Evolutionary conservation across 2,888 invertebrate species (phyloP).

Genomic region (Lasioglossum calceatum): DNA sequence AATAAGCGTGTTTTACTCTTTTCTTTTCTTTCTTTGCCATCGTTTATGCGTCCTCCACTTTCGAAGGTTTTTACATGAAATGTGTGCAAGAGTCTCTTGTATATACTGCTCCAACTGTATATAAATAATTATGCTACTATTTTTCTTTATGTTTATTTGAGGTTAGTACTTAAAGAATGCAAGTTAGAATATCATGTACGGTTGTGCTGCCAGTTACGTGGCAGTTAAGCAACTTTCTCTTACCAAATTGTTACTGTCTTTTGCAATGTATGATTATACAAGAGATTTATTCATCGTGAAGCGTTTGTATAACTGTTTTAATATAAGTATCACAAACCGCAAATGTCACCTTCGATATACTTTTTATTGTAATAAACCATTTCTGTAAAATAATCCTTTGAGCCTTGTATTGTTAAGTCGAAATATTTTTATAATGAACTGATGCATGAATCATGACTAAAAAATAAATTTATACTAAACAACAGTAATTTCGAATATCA

Average conservation of each 20-base stretch:
- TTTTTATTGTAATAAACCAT: neutral
- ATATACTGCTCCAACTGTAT: neutral
- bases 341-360: neutral
- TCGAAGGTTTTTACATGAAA: neutral
- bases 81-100: neutral
- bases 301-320: neutral
- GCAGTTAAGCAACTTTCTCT: slow-evolving; percentile 33
- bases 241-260: neutral
- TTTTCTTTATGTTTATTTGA: neutral
- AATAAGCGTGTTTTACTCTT: slow-evolving; percentile 1
- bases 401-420: neutral
- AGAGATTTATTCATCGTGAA: neutral
- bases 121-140: neutral
- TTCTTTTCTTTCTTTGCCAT: neutral
- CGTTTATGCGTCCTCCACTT: neutral
- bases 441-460: neutral
- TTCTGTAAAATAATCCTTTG: neutral
- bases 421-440: neutral
- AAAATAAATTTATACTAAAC: neutral
- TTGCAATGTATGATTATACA: neutral
- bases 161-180: neutral
- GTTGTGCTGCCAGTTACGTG: neutral
- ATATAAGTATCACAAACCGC: neutral
- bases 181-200: neutral
- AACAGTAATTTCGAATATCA: neutral